Evolutionary conservation across 2,113 vertebrate species (phyloP).

Genomic region (Holacanthus passer): DNA sequence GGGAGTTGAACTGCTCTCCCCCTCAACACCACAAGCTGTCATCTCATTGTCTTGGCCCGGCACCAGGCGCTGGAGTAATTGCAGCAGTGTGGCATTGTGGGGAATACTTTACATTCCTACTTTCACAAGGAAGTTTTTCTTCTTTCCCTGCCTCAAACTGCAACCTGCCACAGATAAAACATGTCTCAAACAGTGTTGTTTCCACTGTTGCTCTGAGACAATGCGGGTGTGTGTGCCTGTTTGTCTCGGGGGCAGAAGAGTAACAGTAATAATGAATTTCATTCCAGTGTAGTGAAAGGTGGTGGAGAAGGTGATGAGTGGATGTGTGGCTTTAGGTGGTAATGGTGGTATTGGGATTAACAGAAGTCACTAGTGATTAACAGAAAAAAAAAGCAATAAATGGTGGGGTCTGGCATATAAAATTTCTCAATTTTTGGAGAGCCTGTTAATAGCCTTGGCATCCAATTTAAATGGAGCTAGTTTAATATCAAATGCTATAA

Average conservation of each 20-base stretch:
- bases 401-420: slow-evolving; percentile 22
- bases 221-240: slow-evolving; percentile 32
- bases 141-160: slow-evolving; percentile 66
- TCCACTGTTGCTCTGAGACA: slow-evolving; percentile 55
- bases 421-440: slow-evolving; percentile 5
- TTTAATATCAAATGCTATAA: slow-evolving; percentile 35
- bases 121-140: slow-evolving; percentile 80
- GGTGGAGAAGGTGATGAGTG: slow-evolving; percentile 1
- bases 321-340: neutral
- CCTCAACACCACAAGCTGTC: slow-evolving; percentile 76
- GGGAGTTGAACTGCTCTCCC: slow-evolving; percentile 64
- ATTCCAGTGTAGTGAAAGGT: slow-evolving; percentile 14
- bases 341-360: slow-evolving; percentile 10
- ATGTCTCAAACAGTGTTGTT: slow-evolving; percentile 55
- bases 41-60: slow-evolving; percentile 82
- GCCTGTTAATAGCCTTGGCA: neutral
- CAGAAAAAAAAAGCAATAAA: slow-evolving; percentile 17
- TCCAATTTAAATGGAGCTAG: slow-evolving; percentile 9
- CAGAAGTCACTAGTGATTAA: slow-evolving; percentile 13
- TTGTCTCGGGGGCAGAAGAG: slow-evolving; percentile 14
- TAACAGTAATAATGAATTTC: slow-evolving; percentile 29
- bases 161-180: slow-evolving; percentile 79
- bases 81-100: slow-evolving; percentile 83
- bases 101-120: slow-evolving; percentile 84
- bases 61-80: slow-evolving; percentile 82